Evolutionary conservation across 1,140 invertebrate genomes (phyloP).

Genomic region (Drosophila eugracilis): DNA sequence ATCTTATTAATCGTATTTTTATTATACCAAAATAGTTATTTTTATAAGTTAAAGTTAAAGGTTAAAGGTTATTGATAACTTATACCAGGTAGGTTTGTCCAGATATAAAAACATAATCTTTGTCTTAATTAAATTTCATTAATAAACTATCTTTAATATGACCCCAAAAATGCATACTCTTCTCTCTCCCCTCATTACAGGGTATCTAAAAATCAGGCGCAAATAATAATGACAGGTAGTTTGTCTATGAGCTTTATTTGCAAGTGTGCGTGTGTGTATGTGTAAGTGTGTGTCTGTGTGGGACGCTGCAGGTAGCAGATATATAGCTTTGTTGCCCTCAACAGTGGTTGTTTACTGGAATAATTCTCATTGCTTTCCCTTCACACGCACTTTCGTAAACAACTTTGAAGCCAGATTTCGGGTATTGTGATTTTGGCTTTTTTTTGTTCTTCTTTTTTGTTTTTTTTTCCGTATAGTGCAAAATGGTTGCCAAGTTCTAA

Average conservation of each 20-base stretch:
- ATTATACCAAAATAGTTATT: no score
- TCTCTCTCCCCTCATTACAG: no score
- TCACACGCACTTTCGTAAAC: slow-evolving; percentile 83
- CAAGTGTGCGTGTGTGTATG: slow-evolving; percentile 11
- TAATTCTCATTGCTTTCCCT: slow-evolving; percentile 70
- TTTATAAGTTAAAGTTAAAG: no score
- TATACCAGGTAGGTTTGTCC: no score
- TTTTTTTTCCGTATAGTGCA: slow-evolving; percentile 60
- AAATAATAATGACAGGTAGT: slow-evolving; percentile 80
- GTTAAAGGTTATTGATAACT: no score
- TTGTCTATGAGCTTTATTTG: slow-evolving; percentile 53
- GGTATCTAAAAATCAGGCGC: slow-evolving; percentile 43
- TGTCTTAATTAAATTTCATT: no score
- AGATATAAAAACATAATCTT: not conserved
- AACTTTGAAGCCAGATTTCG: slow-evolving; percentile 59
- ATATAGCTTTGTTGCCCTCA: slow-evolving; percentile 35
- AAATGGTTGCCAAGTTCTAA: slow-evolving; percentile 45
- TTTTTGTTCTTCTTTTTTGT: no score
- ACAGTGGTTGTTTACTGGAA: slow-evolving; percentile 64
- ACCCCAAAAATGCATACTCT: not conserved
- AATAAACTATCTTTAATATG: no score
- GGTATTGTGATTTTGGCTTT: no score
- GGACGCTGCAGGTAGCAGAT: slow-evolving; percentile 71
- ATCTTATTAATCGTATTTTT: no score
- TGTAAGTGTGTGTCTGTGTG: slow-evolving; percentile 49